Evolutionary conservation across 1,140 invertebrate genomes (phyloP), one percentile per base, ranked within the genome.

Genomic region (Drosophila nasuta): DNA sequence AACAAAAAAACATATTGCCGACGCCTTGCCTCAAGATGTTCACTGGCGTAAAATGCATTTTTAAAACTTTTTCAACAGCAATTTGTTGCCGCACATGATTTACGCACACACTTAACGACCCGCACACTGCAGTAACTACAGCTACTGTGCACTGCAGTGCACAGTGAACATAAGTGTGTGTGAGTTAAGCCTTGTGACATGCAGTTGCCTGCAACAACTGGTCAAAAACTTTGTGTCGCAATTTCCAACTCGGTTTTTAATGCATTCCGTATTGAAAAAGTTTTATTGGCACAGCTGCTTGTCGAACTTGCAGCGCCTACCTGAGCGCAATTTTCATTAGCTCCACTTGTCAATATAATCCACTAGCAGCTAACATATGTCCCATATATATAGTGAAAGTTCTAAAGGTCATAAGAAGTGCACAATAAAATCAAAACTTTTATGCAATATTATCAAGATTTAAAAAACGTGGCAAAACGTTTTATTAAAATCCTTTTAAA

Each of bases 261-360:
- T 86, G 79, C 82, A 68, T 64, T 49, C 54, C 60, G 74, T 83
- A 83, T 87, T 83, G 83, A 83, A 88, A 88, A 89, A 88, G 80
- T 88, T 88, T 89, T 86, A 88, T 88, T 89, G 79, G 80, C 67
- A 66, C 82, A 87, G 74, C 74, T 77, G 74, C 75, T 64, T 56
- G 54, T 25, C 17, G 46, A 25, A 49, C 54, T 57, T 48, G n/a
- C 25, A 41, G 49, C 54, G 35, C 33, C 58, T 51, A 87, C 82
- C 71, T 87, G 79, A 86, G 51, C 57, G 45, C 63, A 68, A 67
- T 67, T 68, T 69, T 62, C 64, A 66, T 73, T 74, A 75, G 46
- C 49, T 60, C 68, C 70, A 73, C 60, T 72, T 81, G 68, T 56
- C 65, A 81, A 73, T 71, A 13, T 65, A 62, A 45, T 49, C 63